Evolutionary conservation across 1,140 invertebrate species (phyloP).

Genomic region (Pogonus chalceus): DNA sequence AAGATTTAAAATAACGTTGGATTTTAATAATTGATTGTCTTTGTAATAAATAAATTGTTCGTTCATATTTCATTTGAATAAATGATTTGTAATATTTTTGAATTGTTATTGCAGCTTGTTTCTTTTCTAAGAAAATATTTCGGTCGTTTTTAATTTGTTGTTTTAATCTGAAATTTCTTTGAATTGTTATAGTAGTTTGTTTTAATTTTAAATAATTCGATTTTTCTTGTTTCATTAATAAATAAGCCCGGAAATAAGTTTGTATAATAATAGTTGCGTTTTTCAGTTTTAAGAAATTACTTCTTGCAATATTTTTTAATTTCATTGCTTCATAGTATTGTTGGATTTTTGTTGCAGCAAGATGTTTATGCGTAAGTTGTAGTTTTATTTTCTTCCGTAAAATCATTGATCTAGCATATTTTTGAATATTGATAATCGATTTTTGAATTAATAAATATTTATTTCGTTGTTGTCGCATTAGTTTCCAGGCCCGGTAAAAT

Average conservation of each 20-base stretch:
- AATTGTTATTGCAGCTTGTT: conserved; percentile 19
- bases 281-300: too few relatives aligned
- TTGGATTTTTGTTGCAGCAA: too few relatives aligned
- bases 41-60: conserved; percentile 29
- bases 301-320: too few relatives aligned
- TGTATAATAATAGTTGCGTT: conserved; percentile 23
- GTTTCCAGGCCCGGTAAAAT: conserved; percentile 35
- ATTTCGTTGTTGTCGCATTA: background rate
- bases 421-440: background rate
- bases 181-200: conserved; percentile 15
- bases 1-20: conserved; percentile 44
- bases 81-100: conserved; percentile 41
- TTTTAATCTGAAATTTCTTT: conserved; percentile 17
- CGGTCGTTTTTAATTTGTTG: conserved; percentile 18
- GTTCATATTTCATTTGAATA: conserved; percentile 28
- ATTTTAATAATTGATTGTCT: conserved; percentile 38
- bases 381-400: background rate
- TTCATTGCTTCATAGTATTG: too few relatives aligned
- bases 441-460: background rate
- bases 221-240: conserved; percentile 16
- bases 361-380: too few relatives aligned
- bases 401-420: background rate
- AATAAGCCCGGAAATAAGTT: conserved; percentile 35
- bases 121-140: conserved; percentile 19
- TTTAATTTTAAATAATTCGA: background rate